Base-by-base conservation (phyloP, 2,888 invertebrate species). In the Ichneumon xanthorius region DNA sequence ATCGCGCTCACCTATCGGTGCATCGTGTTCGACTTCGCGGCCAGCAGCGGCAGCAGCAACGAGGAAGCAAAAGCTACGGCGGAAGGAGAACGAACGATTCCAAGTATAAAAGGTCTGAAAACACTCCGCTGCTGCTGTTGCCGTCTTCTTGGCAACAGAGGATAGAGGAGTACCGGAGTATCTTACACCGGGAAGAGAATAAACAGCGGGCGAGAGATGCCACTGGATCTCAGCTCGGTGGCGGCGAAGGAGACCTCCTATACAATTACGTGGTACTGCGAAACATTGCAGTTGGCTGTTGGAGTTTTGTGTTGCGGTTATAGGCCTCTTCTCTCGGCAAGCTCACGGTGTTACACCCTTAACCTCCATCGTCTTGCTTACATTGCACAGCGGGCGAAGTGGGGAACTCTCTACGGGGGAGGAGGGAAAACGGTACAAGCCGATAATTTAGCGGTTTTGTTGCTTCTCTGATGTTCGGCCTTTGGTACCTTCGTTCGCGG, bases 381-480 rank as follows among this genome's bases (percentile, higher is more conserved):
- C 37, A 72, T 72, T 77, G 65, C 71, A 77, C 58, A 22, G 58
- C 72, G 58, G 48, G 78, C 33, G 70, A 53, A 75, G 26, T 19
- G 45, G 22, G 22, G n/a, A 70, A 50, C 33, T 63, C 33, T 33
- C 63, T 33, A 5, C 14, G 22, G 33, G 65, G 53, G 50, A 37
- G 9, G 45, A 48, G 63, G 76, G 68, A 73, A 76, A 89, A 87
- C 91, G 82, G 88, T 88, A 91, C 91, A 91, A 90, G 90, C 91
- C 90, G 90, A 91, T 92, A 92, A 92, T 92, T 92, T 91, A 90
- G 89, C 88, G 87, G 90, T 91, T 91, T 92, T 92, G 90, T 92
- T 92, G 89, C 88, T 90, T 88, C 86, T 86, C 86, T 80, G 76
- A 68, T 80, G 84, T 65, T 72, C 72, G 67, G 72, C 72, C 77